Conservation (phyloP, 2,113 vertebrate species). For the Dascyllus trimaculatus region DNA sequence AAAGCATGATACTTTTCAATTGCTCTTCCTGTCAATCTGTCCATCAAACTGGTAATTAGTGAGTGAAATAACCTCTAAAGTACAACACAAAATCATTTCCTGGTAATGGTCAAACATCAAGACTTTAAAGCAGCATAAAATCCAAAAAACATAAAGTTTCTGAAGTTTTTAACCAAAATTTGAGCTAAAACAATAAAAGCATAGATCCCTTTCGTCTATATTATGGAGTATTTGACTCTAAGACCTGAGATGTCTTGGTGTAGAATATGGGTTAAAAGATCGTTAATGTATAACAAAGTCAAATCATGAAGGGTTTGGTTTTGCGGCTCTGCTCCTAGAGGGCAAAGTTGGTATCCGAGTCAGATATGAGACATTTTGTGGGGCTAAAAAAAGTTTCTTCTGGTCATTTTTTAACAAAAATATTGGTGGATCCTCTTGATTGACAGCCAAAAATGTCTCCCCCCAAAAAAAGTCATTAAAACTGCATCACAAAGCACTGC, state of each 20-base stretch:
- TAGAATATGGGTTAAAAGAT: neutral
- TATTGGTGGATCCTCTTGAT: neutral
- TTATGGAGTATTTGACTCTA: neutral
- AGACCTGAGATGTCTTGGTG: neutral
- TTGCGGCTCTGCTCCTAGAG: neutral
- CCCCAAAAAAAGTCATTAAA: slow-evolving; percentile 35
- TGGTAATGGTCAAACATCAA: neutral
- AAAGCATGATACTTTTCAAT: neutral
- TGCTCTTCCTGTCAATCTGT: no score
- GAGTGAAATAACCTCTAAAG: no score
- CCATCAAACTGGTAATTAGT: no score
- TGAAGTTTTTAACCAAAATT: no score
- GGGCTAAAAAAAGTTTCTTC: neutral
- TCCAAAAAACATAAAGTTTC: no score
- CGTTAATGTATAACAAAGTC: slow-evolving; percentile 5
- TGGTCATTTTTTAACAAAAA: neutral
- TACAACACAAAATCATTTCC: neutral
- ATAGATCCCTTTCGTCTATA: neutral
- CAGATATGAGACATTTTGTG: neutral
- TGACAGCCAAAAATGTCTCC: slow-evolving; percentile 22
- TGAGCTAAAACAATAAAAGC: neutral
- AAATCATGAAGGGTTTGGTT: neutral
- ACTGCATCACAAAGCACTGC: slow-evolving; percentile 24
- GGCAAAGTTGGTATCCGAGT: neutral
- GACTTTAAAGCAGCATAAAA: neutral